Base-by-base conservation (phyloP, 2,113 vertebrate species). In the Redunca redunca region DNA sequence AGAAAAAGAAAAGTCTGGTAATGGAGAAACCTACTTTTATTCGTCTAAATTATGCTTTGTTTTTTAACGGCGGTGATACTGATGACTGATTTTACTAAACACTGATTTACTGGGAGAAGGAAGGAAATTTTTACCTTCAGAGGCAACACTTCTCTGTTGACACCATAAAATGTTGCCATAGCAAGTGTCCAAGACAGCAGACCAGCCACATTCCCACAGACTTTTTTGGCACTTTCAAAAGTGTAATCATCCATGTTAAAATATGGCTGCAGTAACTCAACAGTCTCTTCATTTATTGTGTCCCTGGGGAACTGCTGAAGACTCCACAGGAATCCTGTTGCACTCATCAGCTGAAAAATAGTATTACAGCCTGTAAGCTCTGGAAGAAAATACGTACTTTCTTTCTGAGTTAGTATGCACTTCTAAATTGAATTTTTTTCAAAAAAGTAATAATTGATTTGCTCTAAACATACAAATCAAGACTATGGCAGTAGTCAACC, bases 121-220 rank as follows among this genome's bases (percentile, higher is more conserved):
- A 88, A 30, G 78, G 26, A 95, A 82, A 60, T 0, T 14, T 90
- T 98, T 98, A 99, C 99, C 99, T 99, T 99, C 87, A 99, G 98
- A 89, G 99, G 99, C 88, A 99, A 95, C 52, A 99, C 99, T 43
- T 99, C 99, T 98, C 94, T 99, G 78, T 99, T 99, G 97, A 99
- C 96, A 64, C 98, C 98, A 95, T 99, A 99, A 98, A 99, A 99
- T 10, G 89, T 98, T 62, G 97, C 99, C 99, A 99, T 99, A 17
- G 99, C 99, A 93, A 98, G 94, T 26, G 99, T 99, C 99, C 99
- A 99, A 2, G 99, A 99, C 25, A 99, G 98, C 53, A 99, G 98
- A 60, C 99, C 99, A 64, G 99, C 99, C 93, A 99, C 99, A 4
- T 99, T 99, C 50, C 99, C 99, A 60, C 99, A 99, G 95, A 99